Base-by-base conservation (phyloP, 1,140 invertebrate genomes). In the Heterodera schachtii region DNA sequence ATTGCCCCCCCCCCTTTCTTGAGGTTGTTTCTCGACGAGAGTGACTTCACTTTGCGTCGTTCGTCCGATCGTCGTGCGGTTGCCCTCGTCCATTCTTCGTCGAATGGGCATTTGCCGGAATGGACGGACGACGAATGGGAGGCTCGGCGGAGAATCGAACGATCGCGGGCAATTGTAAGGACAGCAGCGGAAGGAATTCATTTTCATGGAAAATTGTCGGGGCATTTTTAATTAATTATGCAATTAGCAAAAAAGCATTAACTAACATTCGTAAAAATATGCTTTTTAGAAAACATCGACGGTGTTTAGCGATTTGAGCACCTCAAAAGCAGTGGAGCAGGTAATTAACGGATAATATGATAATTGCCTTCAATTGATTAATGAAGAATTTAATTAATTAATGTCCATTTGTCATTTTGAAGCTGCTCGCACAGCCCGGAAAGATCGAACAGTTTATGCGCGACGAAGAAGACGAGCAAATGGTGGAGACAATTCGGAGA, bases 241-340 rank as follows among this genome's bases (percentile, higher is more conserved):
- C 31, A 31, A 31, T 31, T 31, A 31, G 31, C 31, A 31, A 31
- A 31, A 31, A 31, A 31, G 31, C 31, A 31, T 31, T 31, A 31
- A 31, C 31, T 31, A 31, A 31, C 1, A 31, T 31, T 31, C 31
- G 31, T 31, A 31, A 31, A 31, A 31, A 31, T 31, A 44, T n/a
- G 13, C 8, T 43, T 43, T 74, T 57, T 43, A 21, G 8, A 64
- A 64, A 21, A 64, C 66, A 52, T 47, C 19, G 66, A 83, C 98
- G 99, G 91, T 97, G 95, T 90, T 97, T 97, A 3, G 95, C 95
- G 46, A 95, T 97, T 83, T 94, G 95, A n/a, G 92, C 46, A 93
- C 93, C 16, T 92, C 91, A 41, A 93, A 93, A 85, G 93, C 93
- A 84, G 90, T 93, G n/a, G 91, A 91, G 80, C 88, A 89, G 80